Evolutionary conservation across 2,113 vertebrate genomes (phyloP), one percentile per base, ranked within the genome.

Genomic region (Brachyistius frenatus): DNA sequence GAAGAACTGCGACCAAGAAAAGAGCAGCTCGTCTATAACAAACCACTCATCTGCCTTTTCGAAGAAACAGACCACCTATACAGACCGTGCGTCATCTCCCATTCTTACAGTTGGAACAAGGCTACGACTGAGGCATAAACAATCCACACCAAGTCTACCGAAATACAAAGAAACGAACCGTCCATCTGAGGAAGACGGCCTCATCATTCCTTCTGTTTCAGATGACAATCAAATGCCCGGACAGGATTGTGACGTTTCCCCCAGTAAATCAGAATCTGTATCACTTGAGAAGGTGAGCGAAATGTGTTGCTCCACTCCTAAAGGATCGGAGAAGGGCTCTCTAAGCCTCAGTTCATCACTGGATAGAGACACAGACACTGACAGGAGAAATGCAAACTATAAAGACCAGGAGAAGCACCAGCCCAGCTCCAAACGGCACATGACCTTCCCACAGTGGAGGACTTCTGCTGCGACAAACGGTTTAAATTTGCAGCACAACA

Each of bases 11-110:
- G 32, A 5, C 49, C 50, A 76, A 54, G 81, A 81, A 55, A 83
- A 68, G 33, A 70, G 14, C 37, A 70, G 16, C 46, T 7, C 50
- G 13, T 73, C 57, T 16, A 30, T 53, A 50, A 85, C 67, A 68
- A 78, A 65, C 31, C 76, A 72, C 6, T 23, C 54, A 13, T 58
- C 54, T 5, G 30, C 53, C 33, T 49, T 41, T 35, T 66, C 39
- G 67, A 82, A 88, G 73, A 88, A 90, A 85, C 73, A 55, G 47
- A 74, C 88, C 3, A 79, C 73, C 6, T 90, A 95, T 54, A 96
- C 96, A 0, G 98, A 99, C 23, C 96, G 98, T 57, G 97, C 98
- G 3, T 96, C 96, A 11, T 99, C 98, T 15, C 98, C 98, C 8
- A 99, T 99, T 86, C 93, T 97, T 54, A 97, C 96, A 2, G 89